Evolutionary conservation across 1,140 invertebrate genomes (phyloP), one percentile per base, ranked within the genome.

Genomic region (Mercenaria mercenaria): DNA sequence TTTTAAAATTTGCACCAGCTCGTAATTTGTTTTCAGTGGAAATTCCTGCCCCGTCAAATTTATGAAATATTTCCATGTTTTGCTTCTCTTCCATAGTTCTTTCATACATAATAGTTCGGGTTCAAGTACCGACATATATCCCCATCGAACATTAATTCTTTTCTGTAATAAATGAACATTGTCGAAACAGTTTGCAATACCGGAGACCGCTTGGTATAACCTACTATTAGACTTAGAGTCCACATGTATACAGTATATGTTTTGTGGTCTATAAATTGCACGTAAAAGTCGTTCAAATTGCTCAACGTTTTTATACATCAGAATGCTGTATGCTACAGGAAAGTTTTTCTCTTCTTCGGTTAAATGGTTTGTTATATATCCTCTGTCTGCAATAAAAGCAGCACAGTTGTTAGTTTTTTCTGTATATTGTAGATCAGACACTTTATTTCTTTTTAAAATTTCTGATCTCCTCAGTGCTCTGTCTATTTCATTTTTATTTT

Each of bases 11-110:
- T n/a, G n/a, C n/a, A n/a, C n/a, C n/a, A n/a, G n/a, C n/a, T n/a
- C n/a, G n/a, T n/a, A n/a, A n/a, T n/a, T n/a, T n/a, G n/a, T n/a
- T n/a, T n/a, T n/a, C n/a, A n/a, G n/a, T n/a, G n/a, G n/a, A n/a
- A n/a, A n/a, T n/a, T n/a, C n/a, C n/a, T n/a, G n/a, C n/a, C n/a
- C n/a, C n/a, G n/a, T n/a, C n/a, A n/a, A 83, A 89, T 95, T 95
- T 47, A 95, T 94, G 29, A 94, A 93, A 77, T 95, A 95, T 59
- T 93, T 94, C 94, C 94, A 95, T 47, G 86, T 91, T 77, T 87
- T 89, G 64, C 80, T 81, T 61, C 29, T 64, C 3, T 86, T 92
- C 64, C 89, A 91, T 34, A 95, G 81, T 26, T 94, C 92, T 41
- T 91, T 43, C 94, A 95, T 95, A 76, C 94, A 95, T 1, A 91